Conservation (phyloP, 2,888 invertebrate species). For the Liopterus haemorrhoidalis region DNA sequence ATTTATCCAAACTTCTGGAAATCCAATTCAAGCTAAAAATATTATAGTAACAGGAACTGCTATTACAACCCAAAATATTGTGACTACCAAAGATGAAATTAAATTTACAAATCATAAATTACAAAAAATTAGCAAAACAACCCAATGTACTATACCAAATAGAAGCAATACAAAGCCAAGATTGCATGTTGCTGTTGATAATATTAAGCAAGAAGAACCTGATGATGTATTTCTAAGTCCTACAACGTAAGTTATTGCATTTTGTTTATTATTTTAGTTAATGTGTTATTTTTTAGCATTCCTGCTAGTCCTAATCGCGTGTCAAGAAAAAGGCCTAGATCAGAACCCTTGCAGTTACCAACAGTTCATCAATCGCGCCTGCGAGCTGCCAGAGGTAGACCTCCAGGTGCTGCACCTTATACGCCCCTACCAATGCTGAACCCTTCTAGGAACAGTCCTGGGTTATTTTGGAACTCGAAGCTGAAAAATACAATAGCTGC, state of each 20-base stretch:
- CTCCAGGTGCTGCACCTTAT: conserved; percentile 58
- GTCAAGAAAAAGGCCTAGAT: conserved; percentile 59
- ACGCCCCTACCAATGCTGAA: conserved; percentile 93
- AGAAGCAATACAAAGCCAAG: conserved; percentile 38
- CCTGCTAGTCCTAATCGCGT: conserved; percentile 61
- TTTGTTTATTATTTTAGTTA: background rate
- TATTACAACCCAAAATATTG: conserved; percentile 34
- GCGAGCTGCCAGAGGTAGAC: conserved; percentile 47
- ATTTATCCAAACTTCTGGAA: conserved; percentile 52
- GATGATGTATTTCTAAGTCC: conserved; percentile 77
- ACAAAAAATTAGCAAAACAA: conserved; percentile 39
- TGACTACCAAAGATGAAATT: conserved; percentile 27
- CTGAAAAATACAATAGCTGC: conserved; percentile 33
- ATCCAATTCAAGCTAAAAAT: conserved; percentile 45
- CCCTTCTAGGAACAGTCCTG: conserved; percentile 83
- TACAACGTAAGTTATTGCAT: conserved; percentile 44
- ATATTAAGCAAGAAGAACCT: conserved; percentile 58
- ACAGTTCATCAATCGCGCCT: conserved; percentile 49
- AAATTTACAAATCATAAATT: conserved; percentile 29
- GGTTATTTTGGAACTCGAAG: conserved; percentile 62
- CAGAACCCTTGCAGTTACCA: conserved; percentile 53
- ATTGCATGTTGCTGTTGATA: conserved; percentile 37
- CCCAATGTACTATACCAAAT: conserved; percentile 37
- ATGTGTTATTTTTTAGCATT: conserved; percentile 46
- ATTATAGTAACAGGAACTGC: conserved; percentile 41